Base-by-base conservation (phyloP, 1,140 invertebrate genomes). In the Mercenaria mercenaria region DNA sequence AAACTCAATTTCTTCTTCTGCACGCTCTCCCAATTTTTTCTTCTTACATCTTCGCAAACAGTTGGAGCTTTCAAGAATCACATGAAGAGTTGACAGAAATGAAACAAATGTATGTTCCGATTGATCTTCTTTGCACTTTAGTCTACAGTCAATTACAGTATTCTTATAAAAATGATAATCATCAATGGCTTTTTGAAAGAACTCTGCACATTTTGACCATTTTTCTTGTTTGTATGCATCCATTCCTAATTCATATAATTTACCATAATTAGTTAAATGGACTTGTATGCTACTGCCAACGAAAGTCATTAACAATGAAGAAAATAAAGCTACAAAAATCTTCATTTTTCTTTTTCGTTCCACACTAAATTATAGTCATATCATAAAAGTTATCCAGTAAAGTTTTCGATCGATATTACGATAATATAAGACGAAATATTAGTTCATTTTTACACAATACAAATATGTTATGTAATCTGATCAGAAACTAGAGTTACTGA, bases 1-100 rank as follows among this genome's bases (percentile, higher is more conserved):
- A 23, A 26, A 50, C 18, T 79, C 39, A 34, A 64, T 41, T 23
- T 76, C 80, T n/a, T 52, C 37, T 50, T 89, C 88, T 26, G 80
- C 47, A 8, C 88, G 29, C 6, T 29, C 23, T 32, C 79, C 79
- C 15, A 89, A 59, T 26, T 41, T 76, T 29, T 74, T 76, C 69
- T 89, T 83, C 34, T 89, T 89, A 77, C 88, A 89, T 76, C 37
- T 74, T 64, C 88, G 37, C 3, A 89, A 61, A 89, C 88, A 89
- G 26, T 84, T 64, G 39, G 77, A 81, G 13, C n/a, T 59, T 26
- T 37, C 34, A n/a, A 89, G 37, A 43, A 89, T 39, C 2, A 52
- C 37, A 59, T 83, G 50, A 59, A 83, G 77, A 18, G 37, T n/a
- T 74, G 10, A 10, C 0, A 6, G 8, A 61, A 37, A 23, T 20